Evolutionary conservation across 2,797 vertebrate genomes (phyloP).

Genomic region (Nyctibius grandis): DNA sequence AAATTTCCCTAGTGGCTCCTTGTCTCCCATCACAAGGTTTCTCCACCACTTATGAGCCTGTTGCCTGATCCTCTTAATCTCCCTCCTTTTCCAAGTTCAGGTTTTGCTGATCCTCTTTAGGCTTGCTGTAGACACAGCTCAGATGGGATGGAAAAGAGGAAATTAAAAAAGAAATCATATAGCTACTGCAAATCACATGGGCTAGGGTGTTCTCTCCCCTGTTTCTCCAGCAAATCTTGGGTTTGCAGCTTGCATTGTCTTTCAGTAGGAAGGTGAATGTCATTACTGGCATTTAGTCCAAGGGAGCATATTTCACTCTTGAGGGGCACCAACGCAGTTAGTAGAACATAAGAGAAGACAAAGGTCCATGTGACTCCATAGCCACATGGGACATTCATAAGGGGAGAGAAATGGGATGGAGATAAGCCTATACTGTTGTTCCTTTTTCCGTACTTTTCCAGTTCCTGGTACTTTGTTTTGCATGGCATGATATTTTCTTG

Average conservation of each 20-base stretch:
- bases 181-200: background rate
- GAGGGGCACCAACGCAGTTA: background rate
- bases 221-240: background rate
- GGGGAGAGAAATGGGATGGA: background rate
- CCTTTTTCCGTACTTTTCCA: background rate
- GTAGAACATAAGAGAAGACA: background rate
- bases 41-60: background rate
- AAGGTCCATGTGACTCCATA: background rate
- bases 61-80: conserved; percentile 21
- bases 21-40: background rate
- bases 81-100: background rate
- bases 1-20: background rate
- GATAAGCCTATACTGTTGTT: accelerated
- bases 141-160: background rate
- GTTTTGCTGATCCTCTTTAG: background rate
- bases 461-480: background rate
- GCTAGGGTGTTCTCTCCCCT: background rate
- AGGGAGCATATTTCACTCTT: background rate
- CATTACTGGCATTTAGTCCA: background rate
- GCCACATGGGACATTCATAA: background rate
- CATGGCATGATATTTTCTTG: background rate
- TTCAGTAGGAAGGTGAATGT: background rate
- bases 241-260: background rate
- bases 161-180: background rate
- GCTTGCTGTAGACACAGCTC: background rate